phyloP scores from a whole-genome alignment of 2,797 vertebrate genomes.

The Botia kubotai region DNA sequence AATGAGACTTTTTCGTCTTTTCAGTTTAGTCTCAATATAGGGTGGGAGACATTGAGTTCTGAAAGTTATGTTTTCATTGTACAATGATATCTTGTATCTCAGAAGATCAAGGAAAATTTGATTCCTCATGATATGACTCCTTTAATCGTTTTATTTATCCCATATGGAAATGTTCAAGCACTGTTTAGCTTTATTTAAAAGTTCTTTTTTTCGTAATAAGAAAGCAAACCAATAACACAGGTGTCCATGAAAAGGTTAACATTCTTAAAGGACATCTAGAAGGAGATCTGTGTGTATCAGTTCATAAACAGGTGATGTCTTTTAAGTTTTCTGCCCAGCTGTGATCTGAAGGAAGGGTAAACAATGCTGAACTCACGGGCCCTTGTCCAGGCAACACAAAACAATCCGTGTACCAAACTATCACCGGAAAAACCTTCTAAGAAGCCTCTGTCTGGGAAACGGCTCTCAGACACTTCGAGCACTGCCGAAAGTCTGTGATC shows the following conservation, averaged over 20 bases:
- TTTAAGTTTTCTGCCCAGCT: constrained; percentile 52
- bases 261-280: background rate
- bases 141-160: background rate
- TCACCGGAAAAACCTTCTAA: constrained; percentile 71
- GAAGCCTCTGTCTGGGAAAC: constrained; percentile 74
- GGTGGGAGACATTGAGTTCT: background rate
- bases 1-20: background rate
- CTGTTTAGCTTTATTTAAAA: constrained; percentile 6
- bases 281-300: constrained; percentile 11
- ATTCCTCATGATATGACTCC: background rate
- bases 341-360: constrained; percentile 51
- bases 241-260: constrained; percentile 9
- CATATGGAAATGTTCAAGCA: background rate
- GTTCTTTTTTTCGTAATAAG: background rate
- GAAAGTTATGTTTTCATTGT: constrained; percentile 13
- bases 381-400: constrained; percentile 44
- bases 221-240: background rate
- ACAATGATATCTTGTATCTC: constrained; percentile 16
- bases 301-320: constrained; percentile 31
- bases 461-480: constrained; percentile 63
- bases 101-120: background rate
- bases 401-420: constrained; percentile 67
- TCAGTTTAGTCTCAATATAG: background rate
- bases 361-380: constrained; percentile 5
- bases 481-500: constrained; percentile 70